Percentiles rank a stretch among this genome's conserved stretches.
Evolutionary conservation across 2,113 vertebrate species (phyloP).

Genomic region (Megaceryle maxima): DNA sequence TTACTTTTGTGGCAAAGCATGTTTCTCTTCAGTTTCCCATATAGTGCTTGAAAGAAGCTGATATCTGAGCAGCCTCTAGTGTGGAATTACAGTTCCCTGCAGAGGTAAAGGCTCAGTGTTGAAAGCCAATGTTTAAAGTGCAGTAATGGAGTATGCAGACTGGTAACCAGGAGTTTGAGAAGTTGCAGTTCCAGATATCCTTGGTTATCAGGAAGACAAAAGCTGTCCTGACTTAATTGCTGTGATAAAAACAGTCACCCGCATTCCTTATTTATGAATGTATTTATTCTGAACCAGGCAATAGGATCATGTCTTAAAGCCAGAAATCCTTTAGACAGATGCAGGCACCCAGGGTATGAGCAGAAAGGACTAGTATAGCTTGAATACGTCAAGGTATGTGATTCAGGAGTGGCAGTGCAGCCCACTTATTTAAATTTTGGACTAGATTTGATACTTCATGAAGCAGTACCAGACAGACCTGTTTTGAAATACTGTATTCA

Average conservation of each 20-base stretch:
- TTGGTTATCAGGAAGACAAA: background rate
- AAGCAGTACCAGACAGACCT: conserved; percentile 41
- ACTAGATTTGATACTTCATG: conserved; percentile 1
- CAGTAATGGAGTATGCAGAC: background rate
- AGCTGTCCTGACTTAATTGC: background rate
- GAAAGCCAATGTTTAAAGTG: background rate
- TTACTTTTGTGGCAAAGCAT: background rate
- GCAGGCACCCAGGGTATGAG: no score
- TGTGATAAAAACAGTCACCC: background rate
- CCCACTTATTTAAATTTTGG: conserved; percentile 11
- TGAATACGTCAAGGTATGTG: background rate
- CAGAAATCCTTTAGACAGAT: background rate
- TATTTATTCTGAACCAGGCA: background rate
- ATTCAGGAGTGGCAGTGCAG: conserved; percentile 5
- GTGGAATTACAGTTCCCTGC: background rate
- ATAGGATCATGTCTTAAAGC: background rate
- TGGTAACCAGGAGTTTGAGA: background rate
- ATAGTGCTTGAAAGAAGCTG: background rate
- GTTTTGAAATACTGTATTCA: conserved; percentile 20
- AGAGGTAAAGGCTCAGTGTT: background rate
- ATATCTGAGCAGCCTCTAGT: background rate
- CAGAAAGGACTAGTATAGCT: background rate
- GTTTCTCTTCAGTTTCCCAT: background rate
- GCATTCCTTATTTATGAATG: background rate
- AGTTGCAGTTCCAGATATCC: background rate